Percentiles rank a stretch among this genome's conserved stretches.
Evolutionary conservation across 2,797 vertebrate species (phyloP).

Genomic region (Coccyzus lansbergi): DNA sequence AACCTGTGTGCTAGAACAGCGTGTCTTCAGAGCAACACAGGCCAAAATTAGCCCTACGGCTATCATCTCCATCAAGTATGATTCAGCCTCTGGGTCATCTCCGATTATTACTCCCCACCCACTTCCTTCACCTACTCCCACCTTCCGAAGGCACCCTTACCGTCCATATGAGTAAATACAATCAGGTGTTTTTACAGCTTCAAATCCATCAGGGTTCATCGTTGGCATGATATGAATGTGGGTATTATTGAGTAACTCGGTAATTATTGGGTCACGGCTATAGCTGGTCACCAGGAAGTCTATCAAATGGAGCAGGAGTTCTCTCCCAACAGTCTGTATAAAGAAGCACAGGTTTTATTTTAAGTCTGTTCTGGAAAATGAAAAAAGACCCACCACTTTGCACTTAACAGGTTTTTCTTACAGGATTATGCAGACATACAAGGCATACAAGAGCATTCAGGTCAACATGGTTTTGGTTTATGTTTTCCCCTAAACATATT

Average conservation of each 20-base stretch:
- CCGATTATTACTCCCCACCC: neutral
- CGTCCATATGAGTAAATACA: constrained; percentile 84
- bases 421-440: too few relatives aligned
- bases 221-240: constrained; percentile 92
- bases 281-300: constrained; percentile 85
- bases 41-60: constrained; percentile 5
- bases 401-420: neutral
- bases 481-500: neutral
- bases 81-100: neutral
- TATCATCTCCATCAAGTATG: neutral
- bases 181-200: constrained; percentile 68
- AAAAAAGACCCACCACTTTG: neutral
- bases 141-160: constrained; percentile 72
- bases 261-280: constrained; percentile 76
- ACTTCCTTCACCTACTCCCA: neutral
- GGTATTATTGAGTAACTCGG: constrained; percentile 82
- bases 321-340: constrained; percentile 88
- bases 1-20: neutral
- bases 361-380: neutral
- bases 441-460: neutral
- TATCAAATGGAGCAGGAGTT: constrained; percentile 89
- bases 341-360: neutral
- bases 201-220: constrained; percentile 96
- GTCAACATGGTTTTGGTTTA: neutral
- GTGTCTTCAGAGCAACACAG: neutral